Evolutionary conservation across 2,113 vertebrate species (phyloP).

Genomic region (Calypte anna): DNA sequence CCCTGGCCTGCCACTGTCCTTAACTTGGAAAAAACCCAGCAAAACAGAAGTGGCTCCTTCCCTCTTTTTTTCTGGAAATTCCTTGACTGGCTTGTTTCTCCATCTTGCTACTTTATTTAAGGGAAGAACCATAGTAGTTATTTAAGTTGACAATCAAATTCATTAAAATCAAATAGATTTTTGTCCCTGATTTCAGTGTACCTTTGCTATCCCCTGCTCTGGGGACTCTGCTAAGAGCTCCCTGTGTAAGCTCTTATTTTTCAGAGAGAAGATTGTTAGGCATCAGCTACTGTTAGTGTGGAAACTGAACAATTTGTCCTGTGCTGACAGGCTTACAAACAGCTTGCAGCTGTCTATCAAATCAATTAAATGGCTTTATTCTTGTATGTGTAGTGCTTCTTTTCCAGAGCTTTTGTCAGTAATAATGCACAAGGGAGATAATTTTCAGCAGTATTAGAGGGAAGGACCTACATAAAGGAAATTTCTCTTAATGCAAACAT

Average conservation of each 20-base stretch:
- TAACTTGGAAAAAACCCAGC: not conserved
- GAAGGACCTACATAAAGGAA: not conserved
- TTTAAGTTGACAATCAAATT: not conserved
- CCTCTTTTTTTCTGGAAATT: rapidly evolving
- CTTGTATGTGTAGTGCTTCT: not conserved
- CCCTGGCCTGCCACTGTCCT: not conserved
- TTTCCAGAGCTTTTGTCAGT: not conserved
- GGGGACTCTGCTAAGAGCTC: not conserved
- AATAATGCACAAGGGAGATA: not conserved
- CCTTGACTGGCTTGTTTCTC: not conserved
- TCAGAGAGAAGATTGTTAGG: not conserved
- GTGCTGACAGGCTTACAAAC: not conserved
- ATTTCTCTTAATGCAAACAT: not conserved
- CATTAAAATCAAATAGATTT: not conserved
- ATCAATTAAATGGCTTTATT: not conserved
- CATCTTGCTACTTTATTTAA: not conserved
- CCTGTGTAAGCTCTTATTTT: not conserved
- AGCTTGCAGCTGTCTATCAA: not conserved
- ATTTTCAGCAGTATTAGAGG: not conserved
- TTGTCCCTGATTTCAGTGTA: not conserved
- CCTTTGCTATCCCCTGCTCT: not conserved
- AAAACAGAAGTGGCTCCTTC: not conserved
- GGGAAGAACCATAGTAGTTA: not conserved
- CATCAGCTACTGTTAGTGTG: not conserved
- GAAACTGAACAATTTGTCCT: not conserved